These are phyloP conservation scores for Leptodactylus fallax DNA, from an alignment of 2,797 vertebrate species.

Conservation along the genomic window DNA sequence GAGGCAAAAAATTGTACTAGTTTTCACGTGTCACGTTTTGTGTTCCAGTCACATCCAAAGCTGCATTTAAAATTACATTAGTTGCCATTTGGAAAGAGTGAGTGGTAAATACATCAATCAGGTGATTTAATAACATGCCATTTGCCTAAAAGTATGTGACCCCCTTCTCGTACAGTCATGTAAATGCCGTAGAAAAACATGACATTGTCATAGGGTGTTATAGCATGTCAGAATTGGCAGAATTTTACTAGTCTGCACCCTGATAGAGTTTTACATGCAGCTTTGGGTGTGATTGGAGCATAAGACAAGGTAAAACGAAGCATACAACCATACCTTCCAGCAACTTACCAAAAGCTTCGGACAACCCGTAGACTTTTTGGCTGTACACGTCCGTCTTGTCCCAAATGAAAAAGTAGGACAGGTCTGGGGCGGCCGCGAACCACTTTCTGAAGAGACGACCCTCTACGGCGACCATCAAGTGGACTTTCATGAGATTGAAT, in stretches of 20 bases:
- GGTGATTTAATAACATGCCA: no score
- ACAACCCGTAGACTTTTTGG: conserved; percentile 95
- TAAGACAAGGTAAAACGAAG: not conserved
- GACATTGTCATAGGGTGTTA: no score
- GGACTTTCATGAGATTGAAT: conserved; percentile 99
- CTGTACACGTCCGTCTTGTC: conserved; percentile 98
- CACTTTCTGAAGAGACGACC: conserved; percentile 96
- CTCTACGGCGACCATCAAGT: conserved; percentile 96
- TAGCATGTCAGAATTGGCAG: no score
- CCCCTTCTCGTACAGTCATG: no score
- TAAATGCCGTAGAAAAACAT: no score
- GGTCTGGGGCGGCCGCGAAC: conserved; percentile 92
- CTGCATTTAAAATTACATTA: no score
- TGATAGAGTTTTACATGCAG: not conserved
- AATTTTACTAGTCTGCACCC: not conserved
- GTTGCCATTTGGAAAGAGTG: no score
- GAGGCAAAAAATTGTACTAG: no score
- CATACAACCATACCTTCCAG: not conserved
- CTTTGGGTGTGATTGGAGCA: not conserved
- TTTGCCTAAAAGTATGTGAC: no score
- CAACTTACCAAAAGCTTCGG: conserved; percentile 91
- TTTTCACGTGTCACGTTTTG: no score
- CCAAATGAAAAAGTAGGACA: conserved; percentile 95
- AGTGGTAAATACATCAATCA: no score
- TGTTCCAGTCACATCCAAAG: no score